Percentiles rank a stretch among this genome's conserved stretches.
phyloP scores from a whole-genome alignment of 2,888 invertebrate species.

The Scotopteryx bipunctaria region DNA sequence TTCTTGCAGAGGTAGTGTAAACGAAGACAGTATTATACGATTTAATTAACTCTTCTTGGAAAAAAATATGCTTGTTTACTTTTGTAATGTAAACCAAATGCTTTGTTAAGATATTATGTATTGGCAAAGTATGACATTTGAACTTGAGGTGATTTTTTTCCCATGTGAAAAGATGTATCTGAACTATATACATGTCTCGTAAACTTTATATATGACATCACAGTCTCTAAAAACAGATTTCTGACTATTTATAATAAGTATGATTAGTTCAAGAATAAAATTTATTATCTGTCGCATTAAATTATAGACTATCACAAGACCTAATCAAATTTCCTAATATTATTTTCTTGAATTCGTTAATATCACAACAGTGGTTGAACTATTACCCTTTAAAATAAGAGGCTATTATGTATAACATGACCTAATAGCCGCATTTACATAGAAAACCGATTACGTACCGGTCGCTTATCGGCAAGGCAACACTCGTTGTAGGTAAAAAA shows the following conservation, averaged over 20 bases:
- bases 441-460: not conserved
- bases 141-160: too few relatives aligned
- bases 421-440: not conserved
- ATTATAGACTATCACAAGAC: not conserved
- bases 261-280: too few relatives aligned
- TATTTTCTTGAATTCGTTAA: not conserved
- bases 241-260: too few relatives aligned
- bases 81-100: not conserved
- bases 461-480: too few relatives aligned
- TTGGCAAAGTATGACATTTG: not conserved
- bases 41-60: conserved; percentile 8
- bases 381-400: not conserved
- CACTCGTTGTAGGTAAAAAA: too few relatives aligned
- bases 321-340: not conserved
- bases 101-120: not conserved
- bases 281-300: too few relatives aligned
- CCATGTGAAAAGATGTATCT: too few relatives aligned
- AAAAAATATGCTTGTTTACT: not conserved
- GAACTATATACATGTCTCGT: too few relatives aligned
- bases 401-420: not conserved
- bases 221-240: too few relatives aligned
- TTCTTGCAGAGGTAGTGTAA: conserved; percentile 7
- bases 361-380: not conserved
- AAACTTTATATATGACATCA: too few relatives aligned
- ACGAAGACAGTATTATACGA: not conserved